phyloP scores from a whole-genome alignment of 2,113 vertebrate species.

The Synodontis membranacea region DNA sequence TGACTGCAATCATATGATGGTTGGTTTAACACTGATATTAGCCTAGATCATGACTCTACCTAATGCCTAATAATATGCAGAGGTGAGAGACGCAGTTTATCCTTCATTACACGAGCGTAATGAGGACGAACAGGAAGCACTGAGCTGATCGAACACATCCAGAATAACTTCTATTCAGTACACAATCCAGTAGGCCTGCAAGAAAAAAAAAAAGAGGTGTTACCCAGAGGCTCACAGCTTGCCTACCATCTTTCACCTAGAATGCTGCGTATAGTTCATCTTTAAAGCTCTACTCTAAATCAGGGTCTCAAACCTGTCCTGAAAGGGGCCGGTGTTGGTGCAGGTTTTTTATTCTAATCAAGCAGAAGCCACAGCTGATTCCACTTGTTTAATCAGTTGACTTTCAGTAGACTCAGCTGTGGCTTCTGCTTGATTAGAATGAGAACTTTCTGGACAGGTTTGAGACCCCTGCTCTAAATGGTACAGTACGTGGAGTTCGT shows the following conservation, averaged over 20 bases:
- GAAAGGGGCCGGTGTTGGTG: no score
- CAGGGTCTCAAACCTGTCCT: no score
- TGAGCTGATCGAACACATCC: neutral
- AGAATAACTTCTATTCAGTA: neutral
- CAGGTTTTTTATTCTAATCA: no score
- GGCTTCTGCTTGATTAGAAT: no score
- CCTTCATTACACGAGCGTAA: neutral
- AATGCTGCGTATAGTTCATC: neutral
- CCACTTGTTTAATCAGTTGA: no score
- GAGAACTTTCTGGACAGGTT: no score
- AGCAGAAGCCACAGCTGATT: no score
- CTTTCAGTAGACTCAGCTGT: no score
- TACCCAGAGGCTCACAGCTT: neutral
- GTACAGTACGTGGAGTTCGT: no score
- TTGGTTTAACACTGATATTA: neutral
- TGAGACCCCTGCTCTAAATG: no score
- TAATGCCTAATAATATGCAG: no score
- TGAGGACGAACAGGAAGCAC: neutral
- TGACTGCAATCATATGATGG: neutral
- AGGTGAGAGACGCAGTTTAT: neutral
- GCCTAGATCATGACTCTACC: no score
- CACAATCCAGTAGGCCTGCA: neutral
- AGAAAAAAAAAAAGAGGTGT: neutral
- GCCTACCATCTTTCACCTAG: neutral
- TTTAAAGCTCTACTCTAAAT: neutral